Evolutionary conservation across 2,888 invertebrate genomes (phyloP).

Genomic region (Blastobasis adustella): DNA sequence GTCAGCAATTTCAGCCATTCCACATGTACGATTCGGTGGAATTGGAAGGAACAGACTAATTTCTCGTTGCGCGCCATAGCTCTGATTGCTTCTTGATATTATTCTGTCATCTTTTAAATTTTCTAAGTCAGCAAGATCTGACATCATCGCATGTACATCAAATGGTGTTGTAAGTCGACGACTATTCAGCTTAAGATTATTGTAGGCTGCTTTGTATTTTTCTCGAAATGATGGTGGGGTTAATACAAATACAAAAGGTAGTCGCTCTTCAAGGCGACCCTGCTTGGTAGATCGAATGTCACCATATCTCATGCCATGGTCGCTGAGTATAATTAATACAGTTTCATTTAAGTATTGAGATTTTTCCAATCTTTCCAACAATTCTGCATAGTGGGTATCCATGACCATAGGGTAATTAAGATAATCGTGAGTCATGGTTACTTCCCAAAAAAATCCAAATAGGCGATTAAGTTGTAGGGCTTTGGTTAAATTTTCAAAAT

Average conservation of each 20-base stretch:
- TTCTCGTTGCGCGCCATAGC: constrained; percentile 56
- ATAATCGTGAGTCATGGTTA: constrained; percentile 84
- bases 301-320: constrained; percentile 90
- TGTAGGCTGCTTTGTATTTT: constrained; percentile 70
- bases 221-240: constrained; percentile 80
- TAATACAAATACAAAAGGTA: constrained; percentile 82
- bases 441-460: constrained; percentile 86
- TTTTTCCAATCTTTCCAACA: constrained; percentile 63
- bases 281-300: constrained; percentile 84
- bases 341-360: constrained; percentile 74
- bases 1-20: constrained; percentile 79
- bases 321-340: constrained; percentile 81
- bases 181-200: constrained; percentile 77
- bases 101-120: constrained; percentile 23
- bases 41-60: constrained; percentile 83
- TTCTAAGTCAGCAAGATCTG: constrained; percentile 73
- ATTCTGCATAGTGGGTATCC: constrained; percentile 73
- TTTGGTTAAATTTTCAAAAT: constrained; percentile 49
- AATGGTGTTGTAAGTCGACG: constrained; percentile 79
- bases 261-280: constrained; percentile 85
- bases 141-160: constrained; percentile 83
- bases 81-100: constrained; percentile 25
- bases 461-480: constrained; percentile 24
- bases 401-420: constrained; percentile 81
- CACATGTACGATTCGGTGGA: constrained; percentile 79